These are phyloP conservation scores for Dromiciops gliroides DNA, from an alignment of 2,113 vertebrate genomes.

Conservation along the genomic window DNA sequence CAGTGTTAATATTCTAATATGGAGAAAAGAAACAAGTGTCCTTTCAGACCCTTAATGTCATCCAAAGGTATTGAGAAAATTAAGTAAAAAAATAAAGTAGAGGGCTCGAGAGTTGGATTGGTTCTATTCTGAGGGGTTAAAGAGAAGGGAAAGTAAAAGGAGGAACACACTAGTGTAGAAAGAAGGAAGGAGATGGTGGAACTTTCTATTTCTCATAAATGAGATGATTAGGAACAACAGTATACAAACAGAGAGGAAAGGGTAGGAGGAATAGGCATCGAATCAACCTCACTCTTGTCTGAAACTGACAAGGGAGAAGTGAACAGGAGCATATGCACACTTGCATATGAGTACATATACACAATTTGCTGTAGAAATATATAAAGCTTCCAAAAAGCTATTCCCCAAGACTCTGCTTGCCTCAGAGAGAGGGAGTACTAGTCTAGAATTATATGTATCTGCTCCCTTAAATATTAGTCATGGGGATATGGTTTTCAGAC, in stretches of 20 bases:
- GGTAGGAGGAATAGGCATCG: neutral
- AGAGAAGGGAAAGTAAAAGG: neutral
- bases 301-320: neutral
- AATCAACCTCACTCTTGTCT: neutral
- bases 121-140: neutral
- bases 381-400: neutral
- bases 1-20: neutral
- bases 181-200: neutral
- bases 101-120: neutral
- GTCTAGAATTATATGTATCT: too few species aligned
- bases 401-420: neutral
- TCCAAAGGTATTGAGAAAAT: neutral
- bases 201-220: neutral
- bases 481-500: too few species aligned
- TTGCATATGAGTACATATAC: neutral
- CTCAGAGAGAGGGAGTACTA: too few species aligned
- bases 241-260: neutral
- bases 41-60: neutral
- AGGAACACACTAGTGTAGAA: neutral
- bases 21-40: neutral
- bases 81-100: neutral
- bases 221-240: neutral
- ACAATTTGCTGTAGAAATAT: neutral
- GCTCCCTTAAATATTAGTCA: too few species aligned
- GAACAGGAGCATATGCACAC: neutral